Evolutionary conservation across 30 jellyfish, hydroid and myxozoan species (phyloP), one percentile per base, ranked within the genome.

Genomic region (Aurelia coerulea): DNA sequence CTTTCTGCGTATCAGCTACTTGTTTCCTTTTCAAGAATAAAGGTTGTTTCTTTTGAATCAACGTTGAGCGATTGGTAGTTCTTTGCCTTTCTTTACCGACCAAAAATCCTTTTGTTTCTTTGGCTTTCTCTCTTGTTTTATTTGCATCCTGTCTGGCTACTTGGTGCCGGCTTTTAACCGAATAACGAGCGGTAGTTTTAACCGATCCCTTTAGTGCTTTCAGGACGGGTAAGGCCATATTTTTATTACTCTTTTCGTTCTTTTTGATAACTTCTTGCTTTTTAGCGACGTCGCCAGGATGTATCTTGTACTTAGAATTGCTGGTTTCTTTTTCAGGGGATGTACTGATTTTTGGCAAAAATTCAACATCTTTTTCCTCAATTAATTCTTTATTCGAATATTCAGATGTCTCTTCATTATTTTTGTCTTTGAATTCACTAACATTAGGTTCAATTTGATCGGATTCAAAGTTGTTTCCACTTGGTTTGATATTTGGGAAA

Each of bases 161-260:
- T 41, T 29, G 62, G 56, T 63, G 73, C 67, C 88, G 71, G 64
- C 74, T 83, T 50, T 83, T 83, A 17, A 83, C 69, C 0, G 92
- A 35, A 34, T 83, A 83, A 6, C 92, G 74, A 17, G 92, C 86
- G 6, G 92, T 42, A 4, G 80, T 62, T 51, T 51, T 71, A 49
- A 63, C 37, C 0, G 74, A 59, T 9, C 63, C 74, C 11, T 58
- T 50, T 2, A 85, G 49, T 14, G 65, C 69, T 66, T 35, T 67
- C 32, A 65, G 46, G 59, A 16, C 49, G 1, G 90, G 90, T 32
- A 80, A 33, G 10, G 81, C 19, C 16, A 59, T 50, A 62, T 29
- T 29, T 16, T 62, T 78, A 41, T 19, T 62, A 17, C 17, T 16
- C 62, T 54, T 76, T 29, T 11, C 37, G 52, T 37, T 15, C 12